phyloP scores from a whole-genome alignment of 2,888 invertebrate species.

The Thera obeliscata region DNA sequence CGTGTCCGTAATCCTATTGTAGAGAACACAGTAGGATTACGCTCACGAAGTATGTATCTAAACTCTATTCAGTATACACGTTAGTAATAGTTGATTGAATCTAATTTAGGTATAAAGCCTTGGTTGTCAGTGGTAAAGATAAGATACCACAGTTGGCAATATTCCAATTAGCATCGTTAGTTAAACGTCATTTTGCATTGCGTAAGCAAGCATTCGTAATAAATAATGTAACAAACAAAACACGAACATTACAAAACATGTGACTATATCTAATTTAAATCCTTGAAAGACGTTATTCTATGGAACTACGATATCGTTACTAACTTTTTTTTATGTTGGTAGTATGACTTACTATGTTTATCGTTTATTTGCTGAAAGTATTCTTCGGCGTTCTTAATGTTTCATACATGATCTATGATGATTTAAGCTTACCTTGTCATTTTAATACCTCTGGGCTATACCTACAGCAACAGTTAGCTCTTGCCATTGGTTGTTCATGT shows the following conservation, averaged over 20 bases:
- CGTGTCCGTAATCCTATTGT: too few relatives aligned
- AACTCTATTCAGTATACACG: background rate
- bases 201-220: slow-evolving; percentile 30
- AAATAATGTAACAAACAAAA: slow-evolving; percentile 35
- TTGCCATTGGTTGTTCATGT: too few relatives aligned
- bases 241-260: slow-evolving; percentile 17
- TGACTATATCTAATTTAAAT: slow-evolving; percentile 6
- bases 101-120: slow-evolving; percentile 33
- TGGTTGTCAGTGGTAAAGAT: slow-evolving; percentile 33
- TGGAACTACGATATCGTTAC: too few relatives aligned
- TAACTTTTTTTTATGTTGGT: too few relatives aligned
- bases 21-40: background rate
- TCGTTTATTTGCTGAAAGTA: too few relatives aligned
- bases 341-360: too few relatives aligned
- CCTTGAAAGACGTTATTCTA: too few relatives aligned
- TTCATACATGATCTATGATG: too few relatives aligned
- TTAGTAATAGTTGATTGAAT: slow-evolving; percentile 23
- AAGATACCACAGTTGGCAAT: slow-evolving; percentile 42
- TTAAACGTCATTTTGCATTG: slow-evolving; percentile 32
- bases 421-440: too few relatives aligned
- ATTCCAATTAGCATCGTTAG: slow-evolving; percentile 46
- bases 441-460: too few relatives aligned
- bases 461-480: too few relatives aligned
- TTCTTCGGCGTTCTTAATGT: too few relatives aligned
- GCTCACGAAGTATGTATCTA: background rate